Percentiles rank a stretch among this genome's conserved stretches.
phyloP scores from a whole-genome alignment of 2,113 vertebrate genomes.

The Nipponia nippon region DNA sequence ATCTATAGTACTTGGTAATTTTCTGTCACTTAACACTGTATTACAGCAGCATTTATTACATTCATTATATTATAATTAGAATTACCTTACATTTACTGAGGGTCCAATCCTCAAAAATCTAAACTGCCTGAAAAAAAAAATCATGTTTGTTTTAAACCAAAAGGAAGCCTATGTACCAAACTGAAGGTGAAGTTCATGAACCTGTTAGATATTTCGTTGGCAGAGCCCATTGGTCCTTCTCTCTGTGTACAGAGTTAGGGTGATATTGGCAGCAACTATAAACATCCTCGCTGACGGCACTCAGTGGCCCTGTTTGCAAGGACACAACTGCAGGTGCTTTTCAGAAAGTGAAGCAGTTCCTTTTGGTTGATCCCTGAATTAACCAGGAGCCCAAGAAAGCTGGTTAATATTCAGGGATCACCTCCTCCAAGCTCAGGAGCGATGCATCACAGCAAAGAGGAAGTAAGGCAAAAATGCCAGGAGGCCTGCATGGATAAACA shows the following conservation, averaged over 20 bases:
- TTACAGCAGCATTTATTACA: conserved; percentile 17
- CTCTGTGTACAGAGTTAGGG: not conserved
- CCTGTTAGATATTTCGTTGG: not conserved
- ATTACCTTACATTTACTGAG: conserved; percentile 9
- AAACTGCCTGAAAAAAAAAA: not conserved
- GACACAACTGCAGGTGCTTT: not conserved
- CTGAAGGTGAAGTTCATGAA: not conserved
- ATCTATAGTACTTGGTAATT: conserved; percentile 40
- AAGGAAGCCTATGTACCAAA: not conserved
- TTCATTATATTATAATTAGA: conserved; percentile 44
- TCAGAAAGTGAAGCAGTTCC: not conserved
- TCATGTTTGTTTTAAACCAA: not conserved
- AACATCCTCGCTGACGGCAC: not conserved
- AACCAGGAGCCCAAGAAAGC: no score
- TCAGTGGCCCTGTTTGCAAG: not conserved
- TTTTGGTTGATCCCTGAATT: not conserved
- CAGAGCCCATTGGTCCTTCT: not conserved
- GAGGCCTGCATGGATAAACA: no score
- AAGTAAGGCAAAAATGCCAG: no score
- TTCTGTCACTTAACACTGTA: conserved; percentile 48
- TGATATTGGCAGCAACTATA: not conserved
- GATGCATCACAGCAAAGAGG: no score
- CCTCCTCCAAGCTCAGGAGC: no score
- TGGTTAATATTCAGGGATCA: no score
- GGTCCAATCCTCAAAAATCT: not conserved